Evolutionary conservation across 1,140 invertebrate species (phyloP).

Genomic region (Brachionus angularis): DNA sequence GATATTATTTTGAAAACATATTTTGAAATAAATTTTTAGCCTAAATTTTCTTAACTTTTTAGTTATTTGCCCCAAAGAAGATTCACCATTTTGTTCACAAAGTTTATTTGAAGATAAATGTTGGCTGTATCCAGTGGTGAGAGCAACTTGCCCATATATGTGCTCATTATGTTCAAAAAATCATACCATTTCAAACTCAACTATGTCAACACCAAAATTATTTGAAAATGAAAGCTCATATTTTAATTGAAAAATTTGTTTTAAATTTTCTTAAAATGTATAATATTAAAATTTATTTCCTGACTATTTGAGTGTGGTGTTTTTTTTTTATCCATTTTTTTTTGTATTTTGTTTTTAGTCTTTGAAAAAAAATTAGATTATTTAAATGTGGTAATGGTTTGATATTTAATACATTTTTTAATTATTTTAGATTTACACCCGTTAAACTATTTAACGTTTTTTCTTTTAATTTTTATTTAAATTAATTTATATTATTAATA

Average conservation of each 20-base stretch:
- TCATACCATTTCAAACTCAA: background rate
- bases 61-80: slow-evolving; percentile 39
- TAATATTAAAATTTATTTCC: background rate
- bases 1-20: background rate
- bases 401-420: too few species aligned
- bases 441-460: too few species aligned
- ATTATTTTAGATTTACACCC: too few species aligned
- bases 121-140: slow-evolving; percentile 38
- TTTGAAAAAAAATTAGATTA: too few species aligned
- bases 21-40: background rate
- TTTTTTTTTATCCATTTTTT: too few species aligned
- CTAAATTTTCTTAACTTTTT: too few species aligned
- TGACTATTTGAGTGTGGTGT: background rate
- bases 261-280: too few species aligned
- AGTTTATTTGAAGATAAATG: slow-evolving; percentile 41
- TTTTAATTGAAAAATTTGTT: background rate
- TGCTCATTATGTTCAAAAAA: slow-evolving; percentile 35
- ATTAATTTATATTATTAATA: too few species aligned
- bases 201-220: background rate
- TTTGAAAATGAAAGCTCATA: background rate
- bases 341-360: too few species aligned
- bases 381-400: too few species aligned
- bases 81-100: slow-evolving; percentile 42
- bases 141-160: slow-evolving; percentile 43
- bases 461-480: too few species aligned